Percentiles rank a stretch among this genome's conserved stretches.
Evolutionary conservation across 2,797 vertebrate genomes (phyloP).

Genomic region (Ammospiza maritima): DNA sequence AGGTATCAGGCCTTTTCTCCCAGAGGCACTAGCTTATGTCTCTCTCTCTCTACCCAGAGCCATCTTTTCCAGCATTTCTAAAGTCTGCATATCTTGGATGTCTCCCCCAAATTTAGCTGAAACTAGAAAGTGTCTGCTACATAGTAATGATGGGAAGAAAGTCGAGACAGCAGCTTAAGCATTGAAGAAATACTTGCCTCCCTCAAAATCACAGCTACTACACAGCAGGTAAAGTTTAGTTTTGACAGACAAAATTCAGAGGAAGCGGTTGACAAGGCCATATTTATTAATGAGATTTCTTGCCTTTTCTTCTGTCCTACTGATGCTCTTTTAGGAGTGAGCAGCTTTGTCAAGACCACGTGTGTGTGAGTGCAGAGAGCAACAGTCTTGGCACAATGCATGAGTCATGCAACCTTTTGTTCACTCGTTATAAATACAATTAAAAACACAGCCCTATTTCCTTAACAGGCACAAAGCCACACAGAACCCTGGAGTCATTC

Average conservation of each 20-base stretch:
- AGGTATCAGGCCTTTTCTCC: background rate
- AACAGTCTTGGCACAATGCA: background rate
- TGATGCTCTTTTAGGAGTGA: background rate
- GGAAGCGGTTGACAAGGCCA: background rate
- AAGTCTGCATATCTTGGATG: background rate
- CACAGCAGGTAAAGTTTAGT: background rate
- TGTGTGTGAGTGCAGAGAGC: background rate
- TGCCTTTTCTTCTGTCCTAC: background rate
- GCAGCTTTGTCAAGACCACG: background rate
- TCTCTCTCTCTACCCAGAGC: background rate
- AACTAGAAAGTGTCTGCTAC: background rate
- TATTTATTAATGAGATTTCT: background rate
- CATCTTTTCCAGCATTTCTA: background rate
- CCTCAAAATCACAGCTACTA: background rate
- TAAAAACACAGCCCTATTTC: conserved; percentile 27
- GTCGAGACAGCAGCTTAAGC: background rate
- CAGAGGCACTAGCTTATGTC: background rate
- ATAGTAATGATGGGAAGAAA: background rate
- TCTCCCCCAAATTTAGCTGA: background rate
- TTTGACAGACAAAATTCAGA: background rate
- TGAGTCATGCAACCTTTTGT: conserved; percentile 52
- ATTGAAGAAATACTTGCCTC: background rate
- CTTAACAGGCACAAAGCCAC: conserved; percentile 6
- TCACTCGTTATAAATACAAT: conserved; percentile 39
- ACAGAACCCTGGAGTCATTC: conserved; percentile 45